A percentile compares a stretch with the other conserved stretches of the same genome.
These are phyloP conservation scores for Myoxocephalus aenaeus DNA, from an alignment of 2,797 vertebrate species.

Conservation along the genomic window DNA sequence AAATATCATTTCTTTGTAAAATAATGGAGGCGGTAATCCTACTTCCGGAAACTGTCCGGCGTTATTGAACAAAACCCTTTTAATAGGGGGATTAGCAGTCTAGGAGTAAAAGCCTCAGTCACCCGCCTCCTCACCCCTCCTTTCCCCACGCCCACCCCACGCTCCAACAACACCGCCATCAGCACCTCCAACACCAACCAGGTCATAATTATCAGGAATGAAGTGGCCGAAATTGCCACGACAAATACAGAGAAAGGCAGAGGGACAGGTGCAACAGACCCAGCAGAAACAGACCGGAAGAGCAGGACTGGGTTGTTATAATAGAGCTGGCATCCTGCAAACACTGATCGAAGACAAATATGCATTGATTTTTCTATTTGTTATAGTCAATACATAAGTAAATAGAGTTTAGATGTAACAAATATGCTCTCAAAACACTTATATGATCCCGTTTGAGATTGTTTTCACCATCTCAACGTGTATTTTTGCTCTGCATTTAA, in stretches of 20 bases:
- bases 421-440: neutral
- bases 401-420: neutral
- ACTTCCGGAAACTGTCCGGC: conserved; percentile 99
- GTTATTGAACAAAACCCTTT: conserved; percentile 98
- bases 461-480: neutral
- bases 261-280: conserved; percentile 88
- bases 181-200: conserved; percentile 88
- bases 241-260: conserved; percentile 68
- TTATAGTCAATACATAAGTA: neutral
- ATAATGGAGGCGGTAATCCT: conserved; percentile 95
- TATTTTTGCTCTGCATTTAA: neutral
- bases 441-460: neutral
- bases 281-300: conserved; percentile 29
- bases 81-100: conserved; percentile 98
- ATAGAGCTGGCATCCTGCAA: neutral
- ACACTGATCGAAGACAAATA: neutral
- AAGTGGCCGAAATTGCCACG: conserved; percentile 91
- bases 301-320: conserved; percentile 20
- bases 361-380: neutral
- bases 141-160: conserved; percentile 69
- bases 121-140: conserved; percentile 64
- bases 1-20: conserved; percentile 99
- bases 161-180: conserved; percentile 66
- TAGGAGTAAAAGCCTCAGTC: conserved; percentile 90
- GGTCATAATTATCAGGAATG: conserved; percentile 96